Base-by-base conservation (phyloP, 2,113 vertebrate species). In the Cryptomyrus ogoouensis region DNA sequence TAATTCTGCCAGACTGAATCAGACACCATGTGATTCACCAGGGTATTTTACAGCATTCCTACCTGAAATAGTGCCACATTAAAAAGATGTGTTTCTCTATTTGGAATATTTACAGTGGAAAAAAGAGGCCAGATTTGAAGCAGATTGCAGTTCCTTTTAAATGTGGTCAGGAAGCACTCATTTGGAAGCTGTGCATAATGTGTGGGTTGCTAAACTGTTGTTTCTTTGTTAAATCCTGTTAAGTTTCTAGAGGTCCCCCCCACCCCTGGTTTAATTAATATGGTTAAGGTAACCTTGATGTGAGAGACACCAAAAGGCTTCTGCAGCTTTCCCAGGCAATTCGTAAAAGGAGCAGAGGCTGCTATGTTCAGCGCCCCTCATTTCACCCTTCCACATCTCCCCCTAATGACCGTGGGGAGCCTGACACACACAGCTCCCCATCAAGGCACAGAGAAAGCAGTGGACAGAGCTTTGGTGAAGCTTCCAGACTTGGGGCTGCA, bases 101-200 rank as follows among this genome's bases (percentile, higher is more conserved):
- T 89, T 12, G 3, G 19, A 80, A 80, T 52, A 52, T 83, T 83
- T 89, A 42, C 49, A 53, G 21, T 83, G n/a, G 42, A 86, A 50
- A 47, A 31, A 87, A 56, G 49, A 5, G 5, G 6, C n/a, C 13
- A 87, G 35, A 87, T 52, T 87, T 31, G 27, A 35, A 52, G 27
- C n/a, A 53, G 83, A 85, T 42, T 52, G 49, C n/a, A 52, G n/a
- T 7, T 31, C 49, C 47, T 56, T 52, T 87, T 87, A 87, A 53
- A 89, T 53, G 88, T 53, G 88, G 88, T 56, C 88, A 49, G 70
- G 88, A 89, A 80, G 77, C 70, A 80, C n/a, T 31, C 27, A 27
- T 83, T 80, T 53, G 47, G 66, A 24, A 35, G 66, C 88, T 89
- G 66, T 42, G 47, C 49, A 70, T 47, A 50, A 42, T 52, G 47